Evolutionary conservation across 2,888 invertebrate genomes (phyloP), one percentile per base, ranked within the genome.

Genomic region (Pyrrhia umbra): DNA sequence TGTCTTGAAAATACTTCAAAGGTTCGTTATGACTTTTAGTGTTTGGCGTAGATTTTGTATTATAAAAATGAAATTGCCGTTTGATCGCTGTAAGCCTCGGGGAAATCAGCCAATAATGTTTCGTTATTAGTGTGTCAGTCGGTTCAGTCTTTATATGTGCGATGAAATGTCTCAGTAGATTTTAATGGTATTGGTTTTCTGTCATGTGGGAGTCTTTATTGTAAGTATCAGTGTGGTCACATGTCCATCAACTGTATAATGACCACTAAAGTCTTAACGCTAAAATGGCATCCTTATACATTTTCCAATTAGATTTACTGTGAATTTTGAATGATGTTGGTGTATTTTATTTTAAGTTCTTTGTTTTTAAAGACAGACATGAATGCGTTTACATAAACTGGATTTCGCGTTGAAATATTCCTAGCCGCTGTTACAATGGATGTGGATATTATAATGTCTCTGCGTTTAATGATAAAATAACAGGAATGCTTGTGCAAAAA

Each of bases 21-120:
- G 30, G 15, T 30, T 30, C n/a, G 8, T 20, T 39, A 43, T 5
- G 18, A 37, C 4, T 34, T 23, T 27, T 49, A 27, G 13, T 25
- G 21, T 49, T 66, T 43, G 9, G 2, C 59, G 15, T 25, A 42
- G 27, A 23, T 15, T 47, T 27, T 25, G 34, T 30, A 50, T 50
- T 50, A 50, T 58, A 59, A 58, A 46, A 50, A 39, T 59, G 3
- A 25, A 50, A 45, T 45, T 45, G 13, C 8, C 23, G 18, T 30
- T 68, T 58, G 59, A 66, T 58, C 30, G 55, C 15, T 9, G 2
- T 27, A 27, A 34, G 18, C 67, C 67, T 34, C 27, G 9, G 37
- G 43, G 47, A 57, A 64, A 49, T 67, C 21, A 13, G 37, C 37
- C 18, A 13, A 18, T 23, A 13, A 18, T 23, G 6, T 40, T 63